Evolutionary conservation across 2,888 invertebrate species (phyloP), one percentile per base, ranked within the genome.

Genomic region (Aphelenchoides bicaudatus): DNA sequence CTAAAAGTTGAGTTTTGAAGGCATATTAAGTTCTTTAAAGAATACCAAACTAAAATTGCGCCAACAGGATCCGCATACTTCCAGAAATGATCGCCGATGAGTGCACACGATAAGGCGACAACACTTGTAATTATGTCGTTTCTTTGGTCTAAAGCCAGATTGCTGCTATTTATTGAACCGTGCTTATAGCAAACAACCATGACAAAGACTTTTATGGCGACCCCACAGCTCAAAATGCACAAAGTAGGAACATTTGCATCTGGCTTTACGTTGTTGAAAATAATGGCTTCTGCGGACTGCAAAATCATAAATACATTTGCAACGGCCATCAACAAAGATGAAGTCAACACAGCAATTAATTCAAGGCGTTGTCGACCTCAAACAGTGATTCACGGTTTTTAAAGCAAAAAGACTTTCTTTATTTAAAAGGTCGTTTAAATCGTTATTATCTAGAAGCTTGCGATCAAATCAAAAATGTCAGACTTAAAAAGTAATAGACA

Each of bases 81-180:
- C 73, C 82, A 81, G 57, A 64, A 70, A 4, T 65, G 54, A 54
- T 70, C 66, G 8, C 77, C 81, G 30, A 83, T 66, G 54, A 80
- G 79, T 10, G 82, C 83, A 62, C 80, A 80, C 13, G 76, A 61
- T 8, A 83, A 68, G 2, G 83, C 83, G 0, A 79, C 77, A 16
- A 75, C 54, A 58, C 82, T 82, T 4, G 82, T 83, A 37, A 82
- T 59, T n/a, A 82, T 79, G 62, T 83, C 83, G 66, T 83, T 83
- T 6, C 82, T 65, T 70, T 82, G 82, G 64, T 83, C 83, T 68
- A 80, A 79, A 1, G 81, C 79, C 23, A 83, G 66, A 8, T 72
- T 65, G 61, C 19, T 60, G 54, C 37, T 52, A 31, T 49, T 59
- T 25, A 48, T 46, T 2, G 75, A 62, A 4, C 70, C 74, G 21